Evolutionary conservation across 2,888 invertebrate species (phyloP).

Genomic region (Cephus runcator): DNA sequence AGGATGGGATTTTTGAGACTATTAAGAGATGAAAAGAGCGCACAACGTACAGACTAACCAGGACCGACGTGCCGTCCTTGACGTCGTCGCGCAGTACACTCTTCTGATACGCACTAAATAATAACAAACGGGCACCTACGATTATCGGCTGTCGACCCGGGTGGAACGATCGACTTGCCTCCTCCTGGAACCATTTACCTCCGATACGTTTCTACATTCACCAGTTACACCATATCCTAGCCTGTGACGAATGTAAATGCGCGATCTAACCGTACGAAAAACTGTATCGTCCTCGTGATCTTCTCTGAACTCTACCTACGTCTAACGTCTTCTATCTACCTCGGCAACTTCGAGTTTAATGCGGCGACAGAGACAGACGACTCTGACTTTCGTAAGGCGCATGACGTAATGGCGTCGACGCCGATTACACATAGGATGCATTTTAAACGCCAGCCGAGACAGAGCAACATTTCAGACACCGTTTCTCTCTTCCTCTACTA

Average conservation of each 20-base stretch:
- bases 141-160: background rate
- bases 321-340: background rate
- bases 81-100: background rate
- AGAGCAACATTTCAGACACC: background rate
- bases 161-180: background rate
- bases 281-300: background rate
- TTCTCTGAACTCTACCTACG: background rate
- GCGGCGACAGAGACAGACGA: background rate
- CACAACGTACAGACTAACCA: background rate
- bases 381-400: constrained; percentile 47
- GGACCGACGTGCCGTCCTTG: background rate
- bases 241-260: background rate
- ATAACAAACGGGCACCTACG: background rate
- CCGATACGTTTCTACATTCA: background rate
- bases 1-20: background rate
- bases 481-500: background rate
- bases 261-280: background rate
- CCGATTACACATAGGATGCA: background rate
- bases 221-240: background rate
- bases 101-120: background rate
- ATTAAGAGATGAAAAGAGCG: background rate
- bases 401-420: constrained; percentile 54
- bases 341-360: background rate
- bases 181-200: background rate
- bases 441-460: background rate